phyloP scores from a whole-genome alignment of 2,113 vertebrate species.

The Mola mola region DNA sequence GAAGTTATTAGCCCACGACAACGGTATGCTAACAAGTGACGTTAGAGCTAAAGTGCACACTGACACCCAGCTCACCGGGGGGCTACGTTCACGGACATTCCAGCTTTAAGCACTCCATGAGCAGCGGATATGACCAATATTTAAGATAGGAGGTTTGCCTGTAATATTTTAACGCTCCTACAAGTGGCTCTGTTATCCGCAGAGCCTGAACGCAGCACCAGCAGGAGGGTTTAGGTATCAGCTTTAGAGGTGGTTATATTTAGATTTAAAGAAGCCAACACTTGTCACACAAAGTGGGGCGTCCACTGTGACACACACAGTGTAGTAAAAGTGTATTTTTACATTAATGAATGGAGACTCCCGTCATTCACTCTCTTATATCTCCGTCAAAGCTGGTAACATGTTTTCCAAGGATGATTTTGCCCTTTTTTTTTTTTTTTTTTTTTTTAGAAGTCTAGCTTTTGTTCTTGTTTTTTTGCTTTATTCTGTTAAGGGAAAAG shows the following conservation, averaged over 20 bases:
- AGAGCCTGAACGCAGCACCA: conserved; percentile 46
- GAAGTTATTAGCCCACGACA: no score
- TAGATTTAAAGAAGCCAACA: conserved; percentile 79
- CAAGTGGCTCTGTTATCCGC: no score
- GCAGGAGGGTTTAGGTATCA: conserved; percentile 56
- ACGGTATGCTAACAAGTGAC: no score
- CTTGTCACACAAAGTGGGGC: conserved; percentile 9
- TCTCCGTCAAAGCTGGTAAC: no score
- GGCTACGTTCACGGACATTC: rapidly evolving
- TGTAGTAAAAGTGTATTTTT: not conserved
- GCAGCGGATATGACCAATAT: not conserved
- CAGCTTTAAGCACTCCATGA: not conserved
- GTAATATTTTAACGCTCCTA: no score
- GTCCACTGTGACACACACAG: conserved; percentile 9
- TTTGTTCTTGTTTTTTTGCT: not conserved
- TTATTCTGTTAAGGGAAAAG: not conserved
- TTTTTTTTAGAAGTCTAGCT: not conserved
- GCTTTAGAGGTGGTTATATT: conserved; percentile 74
- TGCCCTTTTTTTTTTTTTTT: no score
- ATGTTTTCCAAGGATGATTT: no score
- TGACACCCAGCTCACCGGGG: no score
- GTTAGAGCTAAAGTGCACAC: no score
- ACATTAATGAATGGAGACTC: not conserved
- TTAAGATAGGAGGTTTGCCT: not conserved
- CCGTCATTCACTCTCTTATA: no score